Conservation (phyloP, 2,888 invertebrate genomes). For the Tenthredo mesomela region DNA sequence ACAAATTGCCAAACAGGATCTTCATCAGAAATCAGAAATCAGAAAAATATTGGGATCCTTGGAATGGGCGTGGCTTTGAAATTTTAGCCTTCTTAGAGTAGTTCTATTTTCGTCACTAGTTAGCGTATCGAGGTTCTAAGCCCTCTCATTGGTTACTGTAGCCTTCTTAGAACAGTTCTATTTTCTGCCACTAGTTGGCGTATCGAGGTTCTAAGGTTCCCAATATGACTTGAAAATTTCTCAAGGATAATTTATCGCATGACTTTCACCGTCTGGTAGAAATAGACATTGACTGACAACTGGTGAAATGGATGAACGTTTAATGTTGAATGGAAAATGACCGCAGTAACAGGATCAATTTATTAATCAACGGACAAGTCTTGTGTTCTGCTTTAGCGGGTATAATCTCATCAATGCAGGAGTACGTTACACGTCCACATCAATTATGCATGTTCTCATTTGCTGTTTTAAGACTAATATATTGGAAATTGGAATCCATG, state of each 20-base stretch:
- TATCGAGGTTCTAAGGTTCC: too few relatives aligned
- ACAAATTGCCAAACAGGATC: not conserved
- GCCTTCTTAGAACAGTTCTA: too few relatives aligned
- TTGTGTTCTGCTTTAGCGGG: not conserved
- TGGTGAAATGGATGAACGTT: conserved; percentile 35
- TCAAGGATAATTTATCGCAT: not conserved
- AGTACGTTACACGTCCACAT: not conserved
- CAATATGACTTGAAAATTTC: not conserved
- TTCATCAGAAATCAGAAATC: not conserved
- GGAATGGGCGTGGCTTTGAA: too few relatives aligned
- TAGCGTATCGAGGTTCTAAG: too few relatives aligned
- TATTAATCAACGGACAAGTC: conserved; percentile 20
- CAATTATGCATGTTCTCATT: not conserved
- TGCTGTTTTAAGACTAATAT: not conserved
- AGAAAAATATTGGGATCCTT: too few relatives aligned
- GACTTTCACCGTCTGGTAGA: not conserved
- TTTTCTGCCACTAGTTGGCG: too few relatives aligned
- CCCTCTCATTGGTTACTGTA: too few relatives aligned
- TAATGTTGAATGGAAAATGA: conserved; percentile 31
- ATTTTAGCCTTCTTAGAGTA: too few relatives aligned
- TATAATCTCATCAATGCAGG: not conserved
- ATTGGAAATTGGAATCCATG: not conserved
- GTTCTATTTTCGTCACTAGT: too few relatives aligned
- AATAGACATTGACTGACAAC: not conserved
- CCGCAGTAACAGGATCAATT: conserved; percentile 28